A percentile compares a stretch with the other conserved stretches of the same genome.
Evolutionary conservation across 2,113 vertebrate genomes (phyloP).

Genomic region (Otis tarda): DNA sequence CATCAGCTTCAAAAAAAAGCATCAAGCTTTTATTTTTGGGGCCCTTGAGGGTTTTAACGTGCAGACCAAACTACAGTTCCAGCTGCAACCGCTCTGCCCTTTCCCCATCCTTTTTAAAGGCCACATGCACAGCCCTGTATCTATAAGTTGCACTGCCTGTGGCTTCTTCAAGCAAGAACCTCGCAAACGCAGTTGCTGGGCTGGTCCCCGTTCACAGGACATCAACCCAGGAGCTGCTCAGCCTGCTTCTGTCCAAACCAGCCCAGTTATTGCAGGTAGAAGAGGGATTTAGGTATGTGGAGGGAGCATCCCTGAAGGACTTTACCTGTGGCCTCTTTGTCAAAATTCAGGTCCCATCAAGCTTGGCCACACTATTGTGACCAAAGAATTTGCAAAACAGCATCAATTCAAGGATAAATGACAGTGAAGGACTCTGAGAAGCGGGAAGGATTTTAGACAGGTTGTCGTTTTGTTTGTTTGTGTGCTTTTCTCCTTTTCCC

Average conservation of each 20-base stretch:
- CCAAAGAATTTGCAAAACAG: neutral
- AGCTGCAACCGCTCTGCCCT: neutral
- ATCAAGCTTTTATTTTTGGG: neutral
- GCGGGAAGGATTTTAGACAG: neutral
- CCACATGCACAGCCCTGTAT: accelerated
- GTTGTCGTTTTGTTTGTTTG: neutral
- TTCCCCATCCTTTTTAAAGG: neutral
- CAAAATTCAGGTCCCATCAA: neutral
- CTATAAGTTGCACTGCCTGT: neutral
- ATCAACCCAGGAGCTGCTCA: neutral
- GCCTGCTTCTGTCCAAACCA: neutral
- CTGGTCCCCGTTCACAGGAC: neutral
- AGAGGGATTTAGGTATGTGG: neutral
- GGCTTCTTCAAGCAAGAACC: neutral
- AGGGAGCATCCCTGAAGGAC: neutral
- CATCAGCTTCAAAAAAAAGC: neutral
- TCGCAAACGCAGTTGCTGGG: neutral
- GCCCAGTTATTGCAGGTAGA: neutral
- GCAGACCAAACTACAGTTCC: neutral
- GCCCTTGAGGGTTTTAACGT: neutral
- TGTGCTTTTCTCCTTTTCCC: neutral
- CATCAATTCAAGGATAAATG: neutral
- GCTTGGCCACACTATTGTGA: neutral
- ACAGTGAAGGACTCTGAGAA: neutral
- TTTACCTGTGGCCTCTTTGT: neutral